These are phyloP conservation scores for Nyctalus aviator DNA, from an alignment of 2,797 vertebrate genomes.

Conservation along the genomic window DNA sequence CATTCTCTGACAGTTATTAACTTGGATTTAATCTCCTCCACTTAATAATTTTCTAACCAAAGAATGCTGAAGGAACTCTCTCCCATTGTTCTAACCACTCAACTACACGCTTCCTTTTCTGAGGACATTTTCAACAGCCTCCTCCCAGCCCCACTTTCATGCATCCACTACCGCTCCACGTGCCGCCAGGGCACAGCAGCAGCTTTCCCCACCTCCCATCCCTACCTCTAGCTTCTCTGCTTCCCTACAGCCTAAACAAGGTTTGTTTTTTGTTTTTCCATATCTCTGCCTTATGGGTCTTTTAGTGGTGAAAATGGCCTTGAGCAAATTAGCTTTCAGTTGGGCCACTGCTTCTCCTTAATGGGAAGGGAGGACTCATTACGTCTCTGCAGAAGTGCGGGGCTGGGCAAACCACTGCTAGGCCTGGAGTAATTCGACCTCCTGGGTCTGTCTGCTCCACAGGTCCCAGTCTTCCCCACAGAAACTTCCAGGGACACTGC, in stretches of 20 bases:
- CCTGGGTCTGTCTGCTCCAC: not conserved
- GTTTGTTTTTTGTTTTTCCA: not conserved
- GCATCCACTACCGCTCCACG: not conserved
- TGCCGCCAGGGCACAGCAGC: not conserved
- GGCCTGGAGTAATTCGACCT: not conserved
- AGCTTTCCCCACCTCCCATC: not conserved
- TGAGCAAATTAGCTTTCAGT: not conserved
- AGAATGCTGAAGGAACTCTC: not conserved
- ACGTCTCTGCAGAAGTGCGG: not conserved
- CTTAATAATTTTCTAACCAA: not conserved
- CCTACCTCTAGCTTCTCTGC: not conserved
- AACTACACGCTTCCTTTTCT: not conserved
- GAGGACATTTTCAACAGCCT: not conserved
- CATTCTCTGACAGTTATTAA: not conserved
- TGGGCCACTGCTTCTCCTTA: not conserved
- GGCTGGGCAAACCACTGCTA: not conserved
- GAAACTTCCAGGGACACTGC: not conserved
- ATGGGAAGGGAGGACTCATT: not conserved
- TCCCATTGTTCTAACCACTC: not conserved
- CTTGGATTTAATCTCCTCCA: not conserved
- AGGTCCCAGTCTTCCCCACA: not conserved
- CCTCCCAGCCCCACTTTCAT: not conserved
- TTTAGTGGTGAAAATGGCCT: slow-evolving; percentile 3
- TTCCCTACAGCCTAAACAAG: not conserved
- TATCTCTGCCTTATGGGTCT: not conserved